Percentiles rank a stretch among this genome's conserved stretches.
phyloP scores from a whole-genome alignment of 2,113 vertebrate genomes.

The Oceanodroma tethys region DNA sequence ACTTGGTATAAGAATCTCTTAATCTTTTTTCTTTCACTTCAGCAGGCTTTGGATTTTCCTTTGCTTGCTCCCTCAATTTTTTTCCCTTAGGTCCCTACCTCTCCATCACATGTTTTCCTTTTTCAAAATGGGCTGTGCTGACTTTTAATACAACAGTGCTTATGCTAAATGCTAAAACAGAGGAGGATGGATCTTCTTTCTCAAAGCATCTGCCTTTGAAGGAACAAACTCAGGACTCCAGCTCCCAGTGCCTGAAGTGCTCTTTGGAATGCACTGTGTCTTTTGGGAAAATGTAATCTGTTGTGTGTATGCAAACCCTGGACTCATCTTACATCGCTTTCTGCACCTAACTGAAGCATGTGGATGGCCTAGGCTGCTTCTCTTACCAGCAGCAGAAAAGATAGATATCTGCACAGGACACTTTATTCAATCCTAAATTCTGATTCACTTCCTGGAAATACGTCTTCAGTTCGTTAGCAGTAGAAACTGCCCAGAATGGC shows the following conservation, averaged over 20 bases:
- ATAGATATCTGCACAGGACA: neutral
- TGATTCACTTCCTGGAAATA: neutral
- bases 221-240: neutral
- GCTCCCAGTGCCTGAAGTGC: neutral
- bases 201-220: neutral
- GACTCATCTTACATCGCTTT: neutral
- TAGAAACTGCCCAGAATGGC: neutral
- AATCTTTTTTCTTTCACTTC: neutral
- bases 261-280: neutral
- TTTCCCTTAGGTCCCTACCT: neutral
- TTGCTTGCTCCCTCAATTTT: neutral
- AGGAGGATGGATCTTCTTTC: neutral
- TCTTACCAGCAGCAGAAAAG: neutral
- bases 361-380: neutral
- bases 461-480: neutral
- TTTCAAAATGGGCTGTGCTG: neutral
- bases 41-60: neutral
- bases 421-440: neutral
- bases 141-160: neutral
- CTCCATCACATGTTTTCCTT: neutral
- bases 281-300: neutral
- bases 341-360: neutral
- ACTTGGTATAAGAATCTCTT: neutral
- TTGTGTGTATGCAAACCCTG: accelerated
- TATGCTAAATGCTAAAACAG: neutral